Conservation (phyloP, 35 echinoderm and acorn worm genomes). For the Patiria miniata region DNA sequence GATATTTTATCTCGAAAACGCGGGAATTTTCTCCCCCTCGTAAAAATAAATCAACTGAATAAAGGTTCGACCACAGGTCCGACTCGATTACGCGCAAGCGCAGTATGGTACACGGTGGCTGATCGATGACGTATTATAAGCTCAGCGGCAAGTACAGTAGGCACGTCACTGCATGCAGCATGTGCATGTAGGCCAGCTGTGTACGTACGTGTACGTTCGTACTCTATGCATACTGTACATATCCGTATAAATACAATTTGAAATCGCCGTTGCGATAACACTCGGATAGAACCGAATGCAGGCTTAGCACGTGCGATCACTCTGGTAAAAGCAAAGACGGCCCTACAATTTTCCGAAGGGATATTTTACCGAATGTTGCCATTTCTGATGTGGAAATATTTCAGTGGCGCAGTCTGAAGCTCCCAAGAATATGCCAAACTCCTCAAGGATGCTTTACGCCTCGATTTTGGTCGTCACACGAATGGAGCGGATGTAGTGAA, state of each 20-base stretch:
- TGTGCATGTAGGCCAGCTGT: too few relatives aligned
- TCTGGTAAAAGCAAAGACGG: background rate
- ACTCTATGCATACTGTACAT: background rate
- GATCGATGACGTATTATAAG: conserved; percentile 6
- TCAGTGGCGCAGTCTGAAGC: background rate
- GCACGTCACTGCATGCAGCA: too few relatives aligned
- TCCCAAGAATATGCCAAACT: background rate
- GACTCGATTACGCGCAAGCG: background rate
- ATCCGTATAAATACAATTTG: background rate
- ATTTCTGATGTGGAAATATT: conserved; percentile 3
- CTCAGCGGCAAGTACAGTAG: too few relatives aligned
- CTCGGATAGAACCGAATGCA: background rate
- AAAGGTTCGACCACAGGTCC: too few relatives aligned
- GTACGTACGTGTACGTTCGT: background rate
- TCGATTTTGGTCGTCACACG: background rate
- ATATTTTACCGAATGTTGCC: background rate
- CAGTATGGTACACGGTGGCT: background rate
- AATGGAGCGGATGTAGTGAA: background rate
- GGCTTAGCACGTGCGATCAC: background rate
- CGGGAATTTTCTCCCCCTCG: too few relatives aligned
- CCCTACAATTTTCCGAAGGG: background rate
- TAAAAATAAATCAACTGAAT: too few relatives aligned
- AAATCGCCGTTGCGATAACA: background rate
- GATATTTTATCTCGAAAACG: too few relatives aligned
- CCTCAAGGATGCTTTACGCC: background rate